These are phyloP conservation scores for Leistus spinibarbis DNA, from an alignment of 2,888 invertebrate genomes.

Conservation along the genomic window DNA sequence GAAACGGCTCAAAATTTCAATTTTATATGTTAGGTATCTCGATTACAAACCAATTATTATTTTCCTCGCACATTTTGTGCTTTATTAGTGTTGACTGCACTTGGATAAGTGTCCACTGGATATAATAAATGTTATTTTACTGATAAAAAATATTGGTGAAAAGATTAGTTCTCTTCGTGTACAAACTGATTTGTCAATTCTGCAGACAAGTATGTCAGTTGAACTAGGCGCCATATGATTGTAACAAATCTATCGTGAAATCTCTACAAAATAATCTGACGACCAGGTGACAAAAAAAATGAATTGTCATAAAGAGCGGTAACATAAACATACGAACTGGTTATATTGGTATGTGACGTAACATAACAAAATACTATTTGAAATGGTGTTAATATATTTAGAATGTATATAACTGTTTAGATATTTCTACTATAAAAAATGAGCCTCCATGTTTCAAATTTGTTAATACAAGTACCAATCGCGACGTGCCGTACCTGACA, in stretches of 20 bases:
- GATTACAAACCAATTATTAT: too few relatives aligned
- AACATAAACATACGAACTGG: background rate
- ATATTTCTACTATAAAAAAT: background rate
- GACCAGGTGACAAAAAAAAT: constrained; percentile 1
- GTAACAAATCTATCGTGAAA: background rate
- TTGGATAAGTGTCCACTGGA: too few relatives aligned
- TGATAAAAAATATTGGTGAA: too few relatives aligned
- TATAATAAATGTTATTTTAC: too few relatives aligned
- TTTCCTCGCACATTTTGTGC: too few relatives aligned
- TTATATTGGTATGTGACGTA: background rate
- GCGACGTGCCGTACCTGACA: background rate
- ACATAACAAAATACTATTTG: background rate
- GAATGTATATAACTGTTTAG: background rate
- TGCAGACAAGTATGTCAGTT: background rate
- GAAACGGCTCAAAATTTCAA: too few relatives aligned
- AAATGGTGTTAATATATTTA: background rate
- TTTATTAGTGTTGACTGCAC: too few relatives aligned
- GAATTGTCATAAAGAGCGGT: background rate
- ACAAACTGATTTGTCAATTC: background rate
- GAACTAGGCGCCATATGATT: background rate
- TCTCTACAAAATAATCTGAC: constrained; percentile 1
- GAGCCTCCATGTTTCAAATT: background rate
- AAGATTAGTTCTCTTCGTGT: background rate
- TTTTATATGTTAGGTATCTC: too few relatives aligned
- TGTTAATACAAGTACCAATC: background rate